A percentile compares a stretch with the other conserved stretches of the same genome.
Evolutionary conservation across 2,888 invertebrate species (phyloP).

Genomic region (Drosophila mercatorum): DNA sequence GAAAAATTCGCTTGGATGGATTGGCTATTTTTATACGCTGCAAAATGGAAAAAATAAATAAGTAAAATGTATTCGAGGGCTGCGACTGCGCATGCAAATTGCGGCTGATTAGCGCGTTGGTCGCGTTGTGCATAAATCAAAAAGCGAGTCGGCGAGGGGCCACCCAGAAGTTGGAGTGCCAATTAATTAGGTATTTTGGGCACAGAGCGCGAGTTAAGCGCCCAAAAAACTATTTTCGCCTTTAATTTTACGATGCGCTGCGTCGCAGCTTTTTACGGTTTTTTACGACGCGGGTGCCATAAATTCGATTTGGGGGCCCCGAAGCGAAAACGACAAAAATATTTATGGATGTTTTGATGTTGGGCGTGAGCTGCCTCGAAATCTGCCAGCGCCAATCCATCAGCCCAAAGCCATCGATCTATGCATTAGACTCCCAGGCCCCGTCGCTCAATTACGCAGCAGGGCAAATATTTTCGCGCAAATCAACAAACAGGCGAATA

Average conservation of each 20-base stretch:
- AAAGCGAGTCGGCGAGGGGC: slow-evolving; percentile 48
- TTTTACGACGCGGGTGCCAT: slow-evolving; percentile 75
- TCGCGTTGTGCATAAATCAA: slow-evolving; percentile 74
- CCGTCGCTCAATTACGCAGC: slow-evolving; percentile 59
- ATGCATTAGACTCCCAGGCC: slow-evolving; percentile 16
- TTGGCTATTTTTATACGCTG: slow-evolving; percentile 57
- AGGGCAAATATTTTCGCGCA: slow-evolving; percentile 58
- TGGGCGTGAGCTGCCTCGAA: slow-evolving; percentile 72
- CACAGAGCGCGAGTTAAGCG: slow-evolving; percentile 63
- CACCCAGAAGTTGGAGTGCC: slow-evolving; percentile 68
- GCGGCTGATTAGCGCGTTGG: slow-evolving; percentile 61
- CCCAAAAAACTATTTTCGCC: slow-evolving; percentile 65
- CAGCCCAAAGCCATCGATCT: slow-evolving; percentile 3
- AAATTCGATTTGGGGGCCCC: slow-evolving; percentile 50
- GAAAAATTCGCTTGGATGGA: slow-evolving; percentile 16
- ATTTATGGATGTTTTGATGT: slow-evolving; percentile 76
- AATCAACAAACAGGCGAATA: slow-evolving; percentile 40
- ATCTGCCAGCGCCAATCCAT: slow-evolving; percentile 57
- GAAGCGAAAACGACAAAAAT: slow-evolving; percentile 70
- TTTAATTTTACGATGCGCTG: slow-evolving; percentile 61
- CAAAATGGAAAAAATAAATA: slow-evolving; percentile 21
- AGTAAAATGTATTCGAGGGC: slow-evolving; percentile 30
- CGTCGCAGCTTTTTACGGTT: slow-evolving; percentile 54
- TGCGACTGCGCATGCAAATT: slow-evolving; percentile 68
- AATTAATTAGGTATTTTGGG: slow-evolving; percentile 75